These are phyloP conservation scores for Flabesymbios commensalis DNA, from an alignment of 2,888 invertebrate species.

Conservation along the genomic window DNA sequence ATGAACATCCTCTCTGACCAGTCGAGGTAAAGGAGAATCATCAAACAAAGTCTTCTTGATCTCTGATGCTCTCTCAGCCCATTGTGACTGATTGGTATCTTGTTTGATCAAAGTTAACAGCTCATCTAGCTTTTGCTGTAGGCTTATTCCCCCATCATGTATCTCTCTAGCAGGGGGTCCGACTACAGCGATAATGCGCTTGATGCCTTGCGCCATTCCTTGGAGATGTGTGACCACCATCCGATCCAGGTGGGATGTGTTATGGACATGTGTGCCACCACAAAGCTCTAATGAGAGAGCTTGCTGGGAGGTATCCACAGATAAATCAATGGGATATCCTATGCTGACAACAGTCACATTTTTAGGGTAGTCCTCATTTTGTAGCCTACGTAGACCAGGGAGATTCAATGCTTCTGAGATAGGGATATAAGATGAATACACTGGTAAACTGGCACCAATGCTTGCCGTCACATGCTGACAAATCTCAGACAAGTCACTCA, in stretches of 20 bases:
- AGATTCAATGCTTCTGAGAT: slow-evolving; percentile 31
- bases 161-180: slow-evolving; percentile 36
- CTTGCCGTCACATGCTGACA: slow-evolving; percentile 10
- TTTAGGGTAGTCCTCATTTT: slow-evolving; percentile 37
- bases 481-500: slow-evolving; percentile 12
- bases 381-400: slow-evolving; percentile 23
- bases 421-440: slow-evolving; percentile 26
- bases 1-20: no score
- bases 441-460: slow-evolving; percentile 15
- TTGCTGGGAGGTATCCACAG: not conserved
- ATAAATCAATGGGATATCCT: not conserved
- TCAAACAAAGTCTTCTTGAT: no score
- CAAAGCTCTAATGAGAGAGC: slow-evolving; percentile 52
- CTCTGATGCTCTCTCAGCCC: no score
- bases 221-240: slow-evolving; percentile 49
- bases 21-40: no score
- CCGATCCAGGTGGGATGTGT: slow-evolving; percentile 46
- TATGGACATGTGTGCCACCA: slow-evolving; percentile 57
- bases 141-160: no score
- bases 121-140: no score
- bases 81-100: no score
- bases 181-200: slow-evolving; percentile 49
- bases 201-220: slow-evolving; percentile 47
- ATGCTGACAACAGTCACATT: slow-evolving; percentile 44
- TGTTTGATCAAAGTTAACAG: no score